Evolutionary conservation across 2,888 invertebrate genomes (phyloP).

Genomic region (Oasisia sp.): DNA sequence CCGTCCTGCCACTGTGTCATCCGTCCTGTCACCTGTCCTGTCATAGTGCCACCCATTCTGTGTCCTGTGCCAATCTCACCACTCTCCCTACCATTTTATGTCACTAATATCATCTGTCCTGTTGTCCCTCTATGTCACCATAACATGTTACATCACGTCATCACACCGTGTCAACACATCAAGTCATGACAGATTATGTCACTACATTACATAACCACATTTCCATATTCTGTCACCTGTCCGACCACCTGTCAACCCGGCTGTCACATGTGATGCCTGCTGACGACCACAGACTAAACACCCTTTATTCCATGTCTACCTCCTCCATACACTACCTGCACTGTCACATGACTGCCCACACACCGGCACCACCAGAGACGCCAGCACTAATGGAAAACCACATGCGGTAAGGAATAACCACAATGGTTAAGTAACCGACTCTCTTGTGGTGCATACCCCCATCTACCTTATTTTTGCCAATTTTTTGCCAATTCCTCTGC

Average conservation of each 20-base stretch:
- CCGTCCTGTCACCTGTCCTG: too few species aligned
- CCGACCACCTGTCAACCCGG: not conserved
- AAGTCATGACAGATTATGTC: not conserved
- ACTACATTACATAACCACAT: not conserved
- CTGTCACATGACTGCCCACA: not conserved
- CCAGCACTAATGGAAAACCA: not conserved
- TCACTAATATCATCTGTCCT: too few species aligned
- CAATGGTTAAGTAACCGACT: not conserved
- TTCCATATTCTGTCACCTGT: not conserved
- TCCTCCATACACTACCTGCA: not conserved
- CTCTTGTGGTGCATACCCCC: not conserved
- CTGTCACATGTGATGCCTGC: not conserved
- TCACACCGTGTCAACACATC: not conserved
- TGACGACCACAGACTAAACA: not conserved
- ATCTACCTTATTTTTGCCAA: not conserved
- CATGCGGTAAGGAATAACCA: not conserved
- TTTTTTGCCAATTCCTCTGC: not conserved
- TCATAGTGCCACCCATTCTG: too few species aligned
- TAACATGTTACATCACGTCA: not conserved
- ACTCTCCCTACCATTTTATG: too few species aligned
- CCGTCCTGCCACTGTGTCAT: too few species aligned
- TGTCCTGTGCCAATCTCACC: too few species aligned
- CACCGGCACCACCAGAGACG: not conserved
- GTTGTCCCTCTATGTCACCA: not conserved
- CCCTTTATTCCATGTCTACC: not conserved